A percentile compares a stretch with the other conserved stretches of the same genome.
These are phyloP conservation scores for Oreotrochilus melanogaster DNA, from an alignment of 2,113 vertebrate species.

Conservation along the genomic window DNA sequence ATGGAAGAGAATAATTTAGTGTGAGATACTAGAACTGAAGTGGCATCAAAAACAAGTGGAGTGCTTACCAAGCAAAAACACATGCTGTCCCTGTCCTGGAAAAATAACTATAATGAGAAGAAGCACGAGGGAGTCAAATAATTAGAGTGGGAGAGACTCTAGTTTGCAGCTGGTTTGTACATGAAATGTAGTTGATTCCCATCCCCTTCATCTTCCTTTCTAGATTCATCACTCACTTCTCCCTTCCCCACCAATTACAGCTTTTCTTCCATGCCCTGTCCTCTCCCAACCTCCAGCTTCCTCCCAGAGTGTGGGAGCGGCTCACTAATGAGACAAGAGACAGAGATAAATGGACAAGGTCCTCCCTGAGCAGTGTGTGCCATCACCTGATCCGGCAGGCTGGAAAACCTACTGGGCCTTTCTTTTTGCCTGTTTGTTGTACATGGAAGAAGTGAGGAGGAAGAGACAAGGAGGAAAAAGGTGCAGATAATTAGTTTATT, in stretches of 20 bases:
- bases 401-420: neutral
- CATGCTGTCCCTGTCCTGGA: neutral
- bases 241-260: conserved; percentile 5
- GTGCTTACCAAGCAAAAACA: neutral
- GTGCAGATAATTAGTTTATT: neutral
- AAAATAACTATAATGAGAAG: conserved; percentile 43
- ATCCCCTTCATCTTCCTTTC: neutral
- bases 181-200: conserved; percentile 1
- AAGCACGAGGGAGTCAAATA: neutral
- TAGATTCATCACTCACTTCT: neutral
- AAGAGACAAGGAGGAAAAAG: neutral
- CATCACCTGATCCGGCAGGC: neutral
- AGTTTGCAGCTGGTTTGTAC: conserved; percentile 24
- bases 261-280: neutral
- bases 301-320: neutral
- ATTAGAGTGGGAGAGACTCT: neutral
- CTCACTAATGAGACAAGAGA: conserved; percentile 20
- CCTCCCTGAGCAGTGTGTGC: neutral
- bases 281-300: neutral
- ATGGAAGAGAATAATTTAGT: conserved; percentile 12
- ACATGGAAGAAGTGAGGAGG: neutral
- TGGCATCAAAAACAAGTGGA: neutral
- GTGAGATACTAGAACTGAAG: conserved; percentile 15
- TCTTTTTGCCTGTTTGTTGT: neutral
- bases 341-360: neutral